Evolutionary conservation across 2,888 invertebrate species (phyloP), one percentile per base, ranked within the genome.

Genomic region (Chaitophorus viminalis): DNA sequence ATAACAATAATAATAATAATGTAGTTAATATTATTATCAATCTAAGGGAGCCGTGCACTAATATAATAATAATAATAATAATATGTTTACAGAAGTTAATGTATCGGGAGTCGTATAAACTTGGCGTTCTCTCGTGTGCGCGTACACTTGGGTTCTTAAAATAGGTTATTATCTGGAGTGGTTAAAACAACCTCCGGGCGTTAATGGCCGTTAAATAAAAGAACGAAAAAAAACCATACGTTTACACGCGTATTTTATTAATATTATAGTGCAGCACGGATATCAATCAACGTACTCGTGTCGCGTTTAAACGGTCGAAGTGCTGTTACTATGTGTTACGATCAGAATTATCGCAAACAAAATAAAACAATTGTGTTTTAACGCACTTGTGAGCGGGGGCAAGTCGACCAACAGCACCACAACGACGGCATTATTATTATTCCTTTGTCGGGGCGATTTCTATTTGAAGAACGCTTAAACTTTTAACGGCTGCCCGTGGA

Each of bases 291-390:
- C 68, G 25, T 21, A 5, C 60, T 46, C 46, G 46, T 9, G 8
- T 33, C 5, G 60, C 60, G 36, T 75, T 46, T 81, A 68, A 25
- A 21, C 14, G 18, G 68, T 8, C 31, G 25, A 14, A 11, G 46
- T 46, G 46, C 46, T 0, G 14, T 11, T 14, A 14, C 11, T 46
- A 14, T 46, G 14, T 14, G 46, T 46, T 46, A 29, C 68, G 29
- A 68, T 68, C 18, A 25, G 29, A 36, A 65, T 68, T 81, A 46
- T 29, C 18, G n/a, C 8, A 46, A 68, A 54, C 39, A 29, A 39
- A 39, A 81, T 81, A 68, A 68, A 82, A 82, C 70, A 52, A 52
- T n/a, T 25, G 70, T 31, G 70, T 70, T 70, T 52, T 52, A 70
- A 39, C 39, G 39, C 11, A 46, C 70, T 46, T 25, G 25, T 68